Percentiles rank a stretch among this genome's conserved stretches.
Evolutionary conservation across 2,797 vertebrate species (phyloP).

Genomic region (Parauchenoglanis ngamensis): DNA sequence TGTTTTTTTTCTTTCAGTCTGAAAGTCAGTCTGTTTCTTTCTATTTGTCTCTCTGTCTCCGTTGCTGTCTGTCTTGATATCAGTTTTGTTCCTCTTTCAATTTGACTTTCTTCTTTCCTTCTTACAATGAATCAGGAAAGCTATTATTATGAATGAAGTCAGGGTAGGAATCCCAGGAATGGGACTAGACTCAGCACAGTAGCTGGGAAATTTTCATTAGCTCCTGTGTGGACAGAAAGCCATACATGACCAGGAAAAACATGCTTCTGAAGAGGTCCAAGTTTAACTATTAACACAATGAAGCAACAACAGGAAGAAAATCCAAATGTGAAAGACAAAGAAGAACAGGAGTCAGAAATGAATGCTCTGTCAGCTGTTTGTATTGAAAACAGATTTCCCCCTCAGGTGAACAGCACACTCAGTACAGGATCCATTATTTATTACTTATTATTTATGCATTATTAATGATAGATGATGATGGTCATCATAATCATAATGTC

Average conservation of each 20-base stretch:
- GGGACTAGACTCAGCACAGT: too few species aligned
- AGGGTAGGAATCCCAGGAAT: neutral
- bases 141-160: neutral
- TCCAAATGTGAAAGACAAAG: neutral
- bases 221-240: neutral
- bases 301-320: neutral
- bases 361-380: neutral
- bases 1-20: neutral
- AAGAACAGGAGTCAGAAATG: neutral
- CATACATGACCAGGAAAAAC: neutral
- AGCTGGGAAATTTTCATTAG: neutral
- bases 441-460: neutral
- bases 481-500: too few species aligned
- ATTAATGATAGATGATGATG: neutral
- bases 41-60: neutral
- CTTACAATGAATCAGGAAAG: too few species aligned
- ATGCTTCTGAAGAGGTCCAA: neutral
- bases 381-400: neutral
- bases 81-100: neutral
- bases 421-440: neutral
- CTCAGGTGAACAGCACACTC: neutral
- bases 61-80: neutral
- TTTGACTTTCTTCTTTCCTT: neutral
- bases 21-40: neutral
- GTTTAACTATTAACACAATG: neutral